phyloP scores from a whole-genome alignment of 1,140 invertebrate species.

The Batillaria attramentaria region DNA sequence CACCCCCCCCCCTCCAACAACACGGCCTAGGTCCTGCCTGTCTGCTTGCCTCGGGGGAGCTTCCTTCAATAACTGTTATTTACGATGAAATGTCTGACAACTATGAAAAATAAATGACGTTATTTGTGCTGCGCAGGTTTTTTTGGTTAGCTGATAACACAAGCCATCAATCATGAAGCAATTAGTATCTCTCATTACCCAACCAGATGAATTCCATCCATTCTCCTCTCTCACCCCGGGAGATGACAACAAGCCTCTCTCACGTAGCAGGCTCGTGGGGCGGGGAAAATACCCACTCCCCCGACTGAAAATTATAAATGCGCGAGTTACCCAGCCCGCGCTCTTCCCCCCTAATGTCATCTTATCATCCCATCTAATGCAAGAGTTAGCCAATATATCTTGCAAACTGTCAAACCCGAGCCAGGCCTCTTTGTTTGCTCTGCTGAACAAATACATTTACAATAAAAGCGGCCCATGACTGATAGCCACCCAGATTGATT shows the following conservation, averaged over 20 bases:
- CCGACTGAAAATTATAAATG: not conserved
- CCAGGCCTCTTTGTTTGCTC: conserved; percentile 65
- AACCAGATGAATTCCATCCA: conserved; percentile 54
- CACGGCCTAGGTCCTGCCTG: conserved; percentile 34
- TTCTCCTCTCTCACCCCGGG: conserved; percentile 34
- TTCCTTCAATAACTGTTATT: conserved; percentile 63
- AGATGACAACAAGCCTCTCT: conserved; percentile 10
- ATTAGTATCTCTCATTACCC: conserved; percentile 66
- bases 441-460: conserved; percentile 69
- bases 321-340: not conserved
- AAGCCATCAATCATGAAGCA: conserved; percentile 63
- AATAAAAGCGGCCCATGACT: conserved; percentile 67
- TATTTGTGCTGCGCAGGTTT: conserved; percentile 57
- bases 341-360: conserved; percentile 33
- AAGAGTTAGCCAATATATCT: conserved; percentile 60
- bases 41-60: conserved; percentile 49
- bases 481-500: conserved; percentile 69
- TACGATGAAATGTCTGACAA: conserved; percentile 60
- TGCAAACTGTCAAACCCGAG: conserved; percentile 59
- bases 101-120: conserved; percentile 69
- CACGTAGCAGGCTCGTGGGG: not conserved
- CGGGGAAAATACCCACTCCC: not conserved
- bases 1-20: not conserved
- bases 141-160: conserved; percentile 59
- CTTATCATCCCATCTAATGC: conserved; percentile 59